These are phyloP conservation scores for Chesias legatella DNA, from an alignment of 2,888 invertebrate species.

Conservation along the genomic window DNA sequence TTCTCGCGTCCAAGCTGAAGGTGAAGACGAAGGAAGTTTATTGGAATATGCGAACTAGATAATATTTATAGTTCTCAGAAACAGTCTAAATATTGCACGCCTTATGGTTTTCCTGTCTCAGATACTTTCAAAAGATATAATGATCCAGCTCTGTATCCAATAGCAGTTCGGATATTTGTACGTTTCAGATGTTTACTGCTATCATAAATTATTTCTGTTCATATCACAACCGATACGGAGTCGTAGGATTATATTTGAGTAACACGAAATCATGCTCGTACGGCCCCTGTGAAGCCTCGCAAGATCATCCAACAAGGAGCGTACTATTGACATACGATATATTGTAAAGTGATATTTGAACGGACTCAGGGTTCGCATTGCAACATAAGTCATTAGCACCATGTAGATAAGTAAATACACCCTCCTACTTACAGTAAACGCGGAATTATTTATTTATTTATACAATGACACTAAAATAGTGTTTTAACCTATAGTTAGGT, in stretches of 20 bases:
- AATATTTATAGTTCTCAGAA: conserved; percentile 69
- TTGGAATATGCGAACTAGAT: conserved; percentile 58
- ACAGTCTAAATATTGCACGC: conserved; percentile 66
- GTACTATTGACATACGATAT: conserved; percentile 13
- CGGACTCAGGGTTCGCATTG: conserved; percentile 15
- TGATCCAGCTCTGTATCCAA: conserved; percentile 30
- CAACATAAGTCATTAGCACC: conserved; percentile 10
- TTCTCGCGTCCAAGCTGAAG: conserved; percentile 53
- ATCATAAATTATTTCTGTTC: conserved; percentile 30
- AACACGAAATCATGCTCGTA: conserved; percentile 1
- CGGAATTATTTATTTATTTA: conserved; percentile 9
- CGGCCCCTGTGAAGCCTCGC: conserved; percentile 4
- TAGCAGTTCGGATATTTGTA: conserved; percentile 34
- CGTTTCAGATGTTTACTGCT: conserved; percentile 28
- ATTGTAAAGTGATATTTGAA: conserved; percentile 21
- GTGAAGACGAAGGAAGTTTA: conserved; percentile 71
- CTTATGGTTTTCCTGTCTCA: conserved; percentile 40
- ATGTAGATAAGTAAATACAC: conserved; percentile 5
- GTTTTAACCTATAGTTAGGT: no score
- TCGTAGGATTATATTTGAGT: background rate
- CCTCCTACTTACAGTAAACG: conserved; percentile 1
- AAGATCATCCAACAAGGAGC: conserved; percentile 11
- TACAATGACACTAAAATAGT: no score
- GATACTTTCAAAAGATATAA: conserved; percentile 31
- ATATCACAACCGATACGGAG: conserved; percentile 8